phyloP scores from a whole-genome alignment of 2,797 vertebrate genomes.

The Sebastes melanostomus region DNA sequence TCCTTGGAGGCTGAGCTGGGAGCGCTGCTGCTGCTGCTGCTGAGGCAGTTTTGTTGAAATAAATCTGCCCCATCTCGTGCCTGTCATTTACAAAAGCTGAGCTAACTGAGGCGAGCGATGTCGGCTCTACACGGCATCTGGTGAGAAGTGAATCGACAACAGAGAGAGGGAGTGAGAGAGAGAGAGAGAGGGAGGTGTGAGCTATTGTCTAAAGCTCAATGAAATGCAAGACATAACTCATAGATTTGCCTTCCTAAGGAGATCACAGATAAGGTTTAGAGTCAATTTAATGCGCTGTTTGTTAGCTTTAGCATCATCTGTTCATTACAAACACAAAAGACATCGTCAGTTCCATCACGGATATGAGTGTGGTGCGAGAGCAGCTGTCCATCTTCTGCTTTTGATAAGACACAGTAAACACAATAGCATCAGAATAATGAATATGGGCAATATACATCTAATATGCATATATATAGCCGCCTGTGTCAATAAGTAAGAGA shows the following conservation, averaged over 20 bases:
- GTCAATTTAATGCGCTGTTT: constrained; percentile 66
- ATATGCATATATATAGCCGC: constrained; percentile 63
- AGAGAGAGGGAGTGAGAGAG: background rate
- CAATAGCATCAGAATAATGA: constrained; percentile 63
- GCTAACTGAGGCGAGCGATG: background rate
- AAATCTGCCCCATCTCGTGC: constrained; percentile 34
- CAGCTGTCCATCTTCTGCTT: constrained; percentile 49
- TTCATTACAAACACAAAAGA: constrained; percentile 67
- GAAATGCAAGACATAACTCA: constrained; percentile 47
- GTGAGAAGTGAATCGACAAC: background rate
- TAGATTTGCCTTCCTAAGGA: constrained; percentile 51
- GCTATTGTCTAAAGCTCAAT: constrained; percentile 19
- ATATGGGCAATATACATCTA: constrained; percentile 51
- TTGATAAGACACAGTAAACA: constrained; percentile 64
- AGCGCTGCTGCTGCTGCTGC: constrained; percentile 18
- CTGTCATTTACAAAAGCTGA: constrained; percentile 45
- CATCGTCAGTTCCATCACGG: constrained; percentile 31
- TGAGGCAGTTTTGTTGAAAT: constrained; percentile 42
- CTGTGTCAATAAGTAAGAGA: constrained; percentile 50
- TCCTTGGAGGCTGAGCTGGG: constrained; percentile 33
- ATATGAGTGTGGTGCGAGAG: constrained; percentile 36
- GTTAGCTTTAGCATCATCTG: constrained; percentile 61
- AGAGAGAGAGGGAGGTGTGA: background rate
- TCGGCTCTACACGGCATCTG: constrained; percentile 6
- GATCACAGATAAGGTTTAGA: constrained; percentile 56